phyloP scores from a whole-genome alignment of 2,113 vertebrate species.

The Myanophis thanlyinensis region DNA sequence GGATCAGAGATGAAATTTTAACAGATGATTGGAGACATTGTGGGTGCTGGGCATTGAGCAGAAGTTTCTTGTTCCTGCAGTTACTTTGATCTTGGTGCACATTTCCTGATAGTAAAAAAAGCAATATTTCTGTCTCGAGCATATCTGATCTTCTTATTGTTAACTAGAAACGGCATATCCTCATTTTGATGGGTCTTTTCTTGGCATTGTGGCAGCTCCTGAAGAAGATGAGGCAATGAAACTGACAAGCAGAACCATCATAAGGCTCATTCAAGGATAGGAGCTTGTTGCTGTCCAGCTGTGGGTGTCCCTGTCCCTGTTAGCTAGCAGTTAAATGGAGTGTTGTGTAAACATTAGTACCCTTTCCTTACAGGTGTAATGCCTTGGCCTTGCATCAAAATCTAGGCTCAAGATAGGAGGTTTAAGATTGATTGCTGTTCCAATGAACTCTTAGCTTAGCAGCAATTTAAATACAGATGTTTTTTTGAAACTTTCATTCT shows the following conservation, averaged over 20 bases:
- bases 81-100: conserved; percentile 8
- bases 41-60: conserved; percentile 11
- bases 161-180: conserved; percentile 7
- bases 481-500: background rate
- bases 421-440: conserved; percentile 24
- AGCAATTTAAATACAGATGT: conserved; percentile 21
- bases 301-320: background rate
- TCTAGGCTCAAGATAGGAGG: conserved; percentile 29
- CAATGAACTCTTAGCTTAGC: conserved; percentile 30
- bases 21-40: conserved; percentile 22
- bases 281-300: background rate
- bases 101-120: conserved; percentile 36
- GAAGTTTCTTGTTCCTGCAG: conserved; percentile 12
- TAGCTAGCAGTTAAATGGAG: conserved; percentile 1
- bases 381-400: conserved; percentile 20
- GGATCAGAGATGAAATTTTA: conserved; percentile 36
- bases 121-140: background rate
- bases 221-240: background rate
- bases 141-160: background rate
- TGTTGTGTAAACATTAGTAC: conserved; percentile 22
- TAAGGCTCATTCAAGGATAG: conserved; percentile 20
- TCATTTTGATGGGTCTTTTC: background rate
- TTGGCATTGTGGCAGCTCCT: background rate
- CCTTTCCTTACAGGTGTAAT: conserved; percentile 10
- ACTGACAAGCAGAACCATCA: conserved; percentile 22